Evolutionary conservation across 2,888 invertebrate species (phyloP), one percentile per base, ranked within the genome.

Genomic region (Smittia aterrima): DNA sequence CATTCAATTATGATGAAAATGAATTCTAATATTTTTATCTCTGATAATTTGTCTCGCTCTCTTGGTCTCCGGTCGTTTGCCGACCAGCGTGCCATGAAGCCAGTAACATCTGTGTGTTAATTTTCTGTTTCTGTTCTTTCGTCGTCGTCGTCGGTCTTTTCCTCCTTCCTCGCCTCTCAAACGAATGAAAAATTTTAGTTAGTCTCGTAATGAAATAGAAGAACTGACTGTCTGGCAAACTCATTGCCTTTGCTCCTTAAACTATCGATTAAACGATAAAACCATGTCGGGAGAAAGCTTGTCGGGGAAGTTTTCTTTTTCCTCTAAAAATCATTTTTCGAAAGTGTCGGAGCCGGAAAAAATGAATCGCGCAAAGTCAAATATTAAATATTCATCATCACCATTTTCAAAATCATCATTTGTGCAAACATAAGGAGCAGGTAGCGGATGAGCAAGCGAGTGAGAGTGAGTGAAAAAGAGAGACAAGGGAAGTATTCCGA

Each of bases 101-200:
- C 20, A 20, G 71, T 71, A 71, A 71, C 71, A 71, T 41, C 71
- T 71, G 71, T 71, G 71, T 71, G 71, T 71, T 71, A 71, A 71
- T 71, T 71, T 71, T 25, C 13, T 32, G 47, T 71, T 71, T 25
- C 13, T 32, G 47, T 58, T 32, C 58, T 18, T 58, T 58, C 58
- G 11, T 16, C 13, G 18, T 53, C 18, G 4, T 6, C 16, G 18
- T 53, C 18, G 38, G 18, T 40, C 38, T 27, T 4, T 32, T 67
- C 68, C 18, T 9, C 22, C 58, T n/a, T 47, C 47, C 13, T n/a
- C 13, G 47, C 47, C 47, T 16, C n/a, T 47, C 7, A 22, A 4
- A 22, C 16, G 6, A 20, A 58, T 24, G 58, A 22, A 22, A 18
- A 22, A 24, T 3, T 24, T 7, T 18, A n/a, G 24, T 53, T 4